Evolutionary conservation across 2,797 vertebrate species (phyloP).

Genomic region (Oreortyx pictus): DNA sequence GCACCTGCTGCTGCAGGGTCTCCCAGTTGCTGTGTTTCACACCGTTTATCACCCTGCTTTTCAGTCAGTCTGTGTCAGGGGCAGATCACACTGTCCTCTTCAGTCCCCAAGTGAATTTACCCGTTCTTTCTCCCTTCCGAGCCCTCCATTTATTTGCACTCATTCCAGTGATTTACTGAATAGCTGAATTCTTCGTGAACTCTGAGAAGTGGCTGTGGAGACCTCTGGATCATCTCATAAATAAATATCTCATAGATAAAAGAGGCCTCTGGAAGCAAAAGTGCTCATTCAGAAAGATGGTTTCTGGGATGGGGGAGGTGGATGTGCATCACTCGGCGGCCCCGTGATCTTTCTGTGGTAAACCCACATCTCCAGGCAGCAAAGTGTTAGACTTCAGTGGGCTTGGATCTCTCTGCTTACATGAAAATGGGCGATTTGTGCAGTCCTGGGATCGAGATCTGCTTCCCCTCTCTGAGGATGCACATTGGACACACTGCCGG

Average conservation of each 20-base stretch:
- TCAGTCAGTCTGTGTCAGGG: background rate
- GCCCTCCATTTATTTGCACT: background rate
- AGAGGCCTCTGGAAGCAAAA: background rate
- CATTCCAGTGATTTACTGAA: background rate
- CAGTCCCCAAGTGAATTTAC: rapidly evolving
- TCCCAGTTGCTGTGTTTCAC: background rate
- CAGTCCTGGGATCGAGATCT: background rate
- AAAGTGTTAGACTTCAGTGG: background rate
- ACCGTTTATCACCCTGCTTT: background rate
- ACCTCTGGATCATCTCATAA: background rate
- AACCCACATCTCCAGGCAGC: background rate
- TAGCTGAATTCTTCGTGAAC: background rate
- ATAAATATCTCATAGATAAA: too few species aligned
- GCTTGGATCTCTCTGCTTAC: background rate
- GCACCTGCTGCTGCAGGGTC: background rate
- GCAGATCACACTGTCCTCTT: background rate
- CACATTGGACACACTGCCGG: rapidly evolving
- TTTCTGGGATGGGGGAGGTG: background rate
- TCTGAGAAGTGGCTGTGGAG: background rate
- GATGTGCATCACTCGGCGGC: rapidly evolving
- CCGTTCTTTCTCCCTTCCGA: background rate
- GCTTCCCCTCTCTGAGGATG: rapidly evolving
- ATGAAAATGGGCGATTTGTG: background rate
- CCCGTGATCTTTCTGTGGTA: background rate
- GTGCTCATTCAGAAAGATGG: background rate